Evolutionary conservation across 2,888 invertebrate genomes (phyloP).

Genomic region (Xanthorhoe spadicearia): DNA sequence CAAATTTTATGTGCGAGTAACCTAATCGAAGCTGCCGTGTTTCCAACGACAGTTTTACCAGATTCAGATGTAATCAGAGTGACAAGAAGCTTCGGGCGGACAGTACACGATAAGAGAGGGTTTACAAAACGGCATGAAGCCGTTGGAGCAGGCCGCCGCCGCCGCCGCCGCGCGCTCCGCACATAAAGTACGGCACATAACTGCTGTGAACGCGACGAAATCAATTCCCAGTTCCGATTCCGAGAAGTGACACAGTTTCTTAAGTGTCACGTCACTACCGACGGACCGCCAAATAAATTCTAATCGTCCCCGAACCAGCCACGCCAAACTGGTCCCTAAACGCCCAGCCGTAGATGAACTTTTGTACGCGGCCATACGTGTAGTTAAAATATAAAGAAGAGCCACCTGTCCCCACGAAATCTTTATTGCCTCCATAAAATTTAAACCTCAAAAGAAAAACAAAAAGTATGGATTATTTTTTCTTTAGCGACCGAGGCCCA

Average conservation of each 20-base stretch:
- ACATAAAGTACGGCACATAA: conserved; percentile 80
- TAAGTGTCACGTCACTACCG: conserved; percentile 84
- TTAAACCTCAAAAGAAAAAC: conserved; percentile 81
- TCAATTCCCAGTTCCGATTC: conserved; percentile 84
- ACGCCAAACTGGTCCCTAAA: conserved; percentile 76
- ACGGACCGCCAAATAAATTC: conserved; percentile 82
- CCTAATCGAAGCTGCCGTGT: conserved; percentile 73
- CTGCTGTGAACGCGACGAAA: conserved; percentile 81
- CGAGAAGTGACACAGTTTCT: conserved; percentile 83
- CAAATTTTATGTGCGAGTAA: conserved; percentile 72
- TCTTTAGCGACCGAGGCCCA: conserved; percentile 75
- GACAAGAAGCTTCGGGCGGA: conserved; percentile 71
- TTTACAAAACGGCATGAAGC: conserved; percentile 65
- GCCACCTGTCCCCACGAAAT: conserved; percentile 84
- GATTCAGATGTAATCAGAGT: conserved; percentile 78
- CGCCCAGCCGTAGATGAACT: conserved; percentile 64
- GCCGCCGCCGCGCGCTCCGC: conserved; percentile 46
- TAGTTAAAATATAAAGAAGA: conserved; percentile 82
- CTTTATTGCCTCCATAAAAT: conserved; percentile 84
- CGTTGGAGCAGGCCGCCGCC: conserved; percentile 41
- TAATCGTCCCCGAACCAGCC: conserved; percentile 63
- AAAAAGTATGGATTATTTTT: conserved; percentile 72
- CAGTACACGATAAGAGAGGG: conserved; percentile 73
- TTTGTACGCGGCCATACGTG: conserved; percentile 62
- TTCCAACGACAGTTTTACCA: conserved; percentile 73